Percentiles rank a stretch among this genome's conserved stretches.
Conservation (phyloP, 2,113 vertebrate genomes). For the Scomber scombrus region DNA sequence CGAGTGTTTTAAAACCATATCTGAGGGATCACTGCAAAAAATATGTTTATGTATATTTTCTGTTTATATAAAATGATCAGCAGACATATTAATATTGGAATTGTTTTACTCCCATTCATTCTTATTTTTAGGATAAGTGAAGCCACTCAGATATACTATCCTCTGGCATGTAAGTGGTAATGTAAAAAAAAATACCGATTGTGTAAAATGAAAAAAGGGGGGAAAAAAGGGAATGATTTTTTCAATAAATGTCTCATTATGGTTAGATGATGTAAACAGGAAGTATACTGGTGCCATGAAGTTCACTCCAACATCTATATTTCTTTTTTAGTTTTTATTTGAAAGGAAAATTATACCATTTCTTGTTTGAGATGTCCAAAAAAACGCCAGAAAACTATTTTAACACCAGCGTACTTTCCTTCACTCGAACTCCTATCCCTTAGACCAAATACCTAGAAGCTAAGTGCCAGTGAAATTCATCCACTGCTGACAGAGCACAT, state of each 20-base stretch:
- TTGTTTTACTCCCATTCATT: too few relatives aligned
- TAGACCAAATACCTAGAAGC: background rate
- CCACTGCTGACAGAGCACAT: background rate
- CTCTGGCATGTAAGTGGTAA: background rate
- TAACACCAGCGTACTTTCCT: background rate
- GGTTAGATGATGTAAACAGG: too few relatives aligned
- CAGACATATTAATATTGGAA: too few relatives aligned
- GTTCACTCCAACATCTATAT: background rate
- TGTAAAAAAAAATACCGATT: background rate
- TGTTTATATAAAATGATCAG: too few relatives aligned
- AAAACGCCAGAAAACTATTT: background rate
- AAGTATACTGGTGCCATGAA: background rate
- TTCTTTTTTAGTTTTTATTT: too few relatives aligned
- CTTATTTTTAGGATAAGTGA: background rate
- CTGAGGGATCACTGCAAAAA: too few relatives aligned
- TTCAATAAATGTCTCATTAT: conserved; percentile 6
- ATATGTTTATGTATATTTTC: too few relatives aligned
- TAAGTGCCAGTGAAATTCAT: background rate
- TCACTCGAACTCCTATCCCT: background rate
- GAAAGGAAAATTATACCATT: too few relatives aligned
- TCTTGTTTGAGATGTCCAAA: background rate
- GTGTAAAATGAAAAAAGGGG: too few relatives aligned
- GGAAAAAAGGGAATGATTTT: background rate
- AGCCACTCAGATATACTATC: background rate
- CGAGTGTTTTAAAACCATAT: too few relatives aligned